These are phyloP conservation scores for Jordanella pulchra DNA, from an alignment of 2,797 vertebrate species.

Conservation along the genomic window DNA sequence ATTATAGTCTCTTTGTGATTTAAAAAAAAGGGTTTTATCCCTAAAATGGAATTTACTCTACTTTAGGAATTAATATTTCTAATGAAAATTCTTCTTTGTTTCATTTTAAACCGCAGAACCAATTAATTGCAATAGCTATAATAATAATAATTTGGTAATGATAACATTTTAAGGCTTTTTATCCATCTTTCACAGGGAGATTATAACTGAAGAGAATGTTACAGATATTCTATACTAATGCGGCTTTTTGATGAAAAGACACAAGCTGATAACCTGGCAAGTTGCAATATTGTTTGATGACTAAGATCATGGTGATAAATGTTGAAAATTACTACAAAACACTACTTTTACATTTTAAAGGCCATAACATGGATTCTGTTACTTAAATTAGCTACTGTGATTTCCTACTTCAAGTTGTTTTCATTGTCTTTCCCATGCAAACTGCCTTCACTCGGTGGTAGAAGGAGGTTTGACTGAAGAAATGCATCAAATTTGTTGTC, in stretches of 20 bases:
- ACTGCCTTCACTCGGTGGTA: not conserved
- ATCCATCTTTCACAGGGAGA: not conserved
- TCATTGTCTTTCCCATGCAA: not conserved
- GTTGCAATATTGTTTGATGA: slow-evolving; percentile 15
- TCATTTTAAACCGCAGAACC: not conserved
- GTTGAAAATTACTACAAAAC: slow-evolving; percentile 47
- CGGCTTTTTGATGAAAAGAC: slow-evolving; percentile 13
- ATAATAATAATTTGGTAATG: not conserved
- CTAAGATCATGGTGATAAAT: slow-evolving; percentile 20
- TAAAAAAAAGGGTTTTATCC: too few relatives aligned
- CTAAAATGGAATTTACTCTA: too few relatives aligned
- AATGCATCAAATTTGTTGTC: slow-evolving; percentile 1
- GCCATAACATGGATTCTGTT: slow-evolving; percentile 7
- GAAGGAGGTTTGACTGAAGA: slow-evolving; percentile 2
- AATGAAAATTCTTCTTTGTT: not conserved
- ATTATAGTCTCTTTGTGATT: not conserved
- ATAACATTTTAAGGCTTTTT: slow-evolving; percentile 2
- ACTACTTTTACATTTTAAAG: slow-evolving; percentile 35
- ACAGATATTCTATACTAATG: not conserved
- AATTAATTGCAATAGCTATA: not conserved
- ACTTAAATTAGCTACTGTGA: not conserved
- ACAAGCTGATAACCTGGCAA: slow-evolving; percentile 8
- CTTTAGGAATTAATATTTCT: not conserved
- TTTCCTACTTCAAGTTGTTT: slow-evolving; percentile 5
- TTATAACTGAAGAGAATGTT: not conserved